phyloP scores from a whole-genome alignment of 2,888 invertebrate genomes.

The Nemoura dubitans region DNA sequence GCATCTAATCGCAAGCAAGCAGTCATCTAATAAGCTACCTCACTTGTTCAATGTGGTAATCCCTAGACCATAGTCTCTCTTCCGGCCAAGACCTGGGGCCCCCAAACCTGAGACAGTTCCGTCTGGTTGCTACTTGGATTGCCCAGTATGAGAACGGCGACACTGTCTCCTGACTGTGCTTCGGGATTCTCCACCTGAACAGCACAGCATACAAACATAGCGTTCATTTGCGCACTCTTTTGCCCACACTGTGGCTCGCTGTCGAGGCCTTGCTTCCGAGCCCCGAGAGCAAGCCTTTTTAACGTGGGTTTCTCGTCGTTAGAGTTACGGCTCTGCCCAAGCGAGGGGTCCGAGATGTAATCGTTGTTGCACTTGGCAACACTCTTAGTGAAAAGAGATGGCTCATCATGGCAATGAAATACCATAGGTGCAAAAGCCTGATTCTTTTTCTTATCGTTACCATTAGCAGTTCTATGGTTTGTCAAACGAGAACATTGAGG shows the following conservation, averaged over 20 bases:
- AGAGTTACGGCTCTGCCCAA: neutral
- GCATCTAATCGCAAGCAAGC: slow-evolving; percentile 52
- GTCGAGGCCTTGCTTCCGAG: neutral
- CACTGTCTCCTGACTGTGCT: slow-evolving; percentile 49
- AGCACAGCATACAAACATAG: slow-evolving; percentile 50
- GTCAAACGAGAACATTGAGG: neutral
- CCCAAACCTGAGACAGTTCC: slow-evolving; percentile 51
- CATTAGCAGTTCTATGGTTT: neutral
- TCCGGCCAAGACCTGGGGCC: slow-evolving; percentile 48
- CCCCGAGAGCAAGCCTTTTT: neutral
- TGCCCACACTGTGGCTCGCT: neutral
- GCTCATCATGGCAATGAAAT: neutral
- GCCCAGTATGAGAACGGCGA: slow-evolving; percentile 52
- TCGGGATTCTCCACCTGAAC: slow-evolving; percentile 51
- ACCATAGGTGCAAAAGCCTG: neutral
- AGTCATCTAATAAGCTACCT: slow-evolving; percentile 52
- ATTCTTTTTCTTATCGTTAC: neutral
- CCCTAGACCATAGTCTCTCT: slow-evolving; percentile 52
- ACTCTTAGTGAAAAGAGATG: neutral
- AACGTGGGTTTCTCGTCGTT: neutral
- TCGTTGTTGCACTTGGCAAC: neutral
- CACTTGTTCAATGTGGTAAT: slow-evolving; percentile 48
- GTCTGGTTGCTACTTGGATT: slow-evolving; percentile 52
- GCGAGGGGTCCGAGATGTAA: neutral
- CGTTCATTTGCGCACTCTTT: too few relatives aligned